Percentiles rank a stretch among this genome's conserved stretches.
Conservation (phyloP, 2,888 invertebrate genomes). For the Leptinotarsa peninsularis region DNA sequence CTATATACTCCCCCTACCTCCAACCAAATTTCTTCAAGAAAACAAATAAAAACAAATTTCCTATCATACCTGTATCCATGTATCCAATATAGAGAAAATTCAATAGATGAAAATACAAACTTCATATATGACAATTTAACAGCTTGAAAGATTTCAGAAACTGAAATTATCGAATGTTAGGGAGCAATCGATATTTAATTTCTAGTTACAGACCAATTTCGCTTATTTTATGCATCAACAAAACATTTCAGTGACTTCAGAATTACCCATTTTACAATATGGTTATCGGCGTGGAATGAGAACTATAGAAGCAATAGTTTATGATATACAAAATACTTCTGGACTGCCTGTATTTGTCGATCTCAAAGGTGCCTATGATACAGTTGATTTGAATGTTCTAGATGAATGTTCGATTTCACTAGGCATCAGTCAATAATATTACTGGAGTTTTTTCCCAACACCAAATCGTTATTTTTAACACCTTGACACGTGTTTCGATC, state of each 20-base stretch:
- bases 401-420: slow-evolving; percentile 19
- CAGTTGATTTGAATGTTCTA: slow-evolving; percentile 15
- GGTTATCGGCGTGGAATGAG: not conserved
- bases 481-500: no score
- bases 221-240: no score
- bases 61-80: slow-evolving; percentile 19
- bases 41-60: not conserved
- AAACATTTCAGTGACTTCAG: not conserved
- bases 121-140: no score
- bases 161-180: no score
- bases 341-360: not conserved
- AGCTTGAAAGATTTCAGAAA: no score
- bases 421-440: not conserved
- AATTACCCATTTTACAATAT: not conserved
- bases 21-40: not conserved
- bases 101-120: not conserved
- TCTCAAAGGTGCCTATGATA: slow-evolving; percentile 20
- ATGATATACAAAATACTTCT: not conserved
- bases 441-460: no score
- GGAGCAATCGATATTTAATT: no score
- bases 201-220: no score
- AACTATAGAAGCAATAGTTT: not conserved
- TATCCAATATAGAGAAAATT: slow-evolving; percentile 11
- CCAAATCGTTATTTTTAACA: no score
- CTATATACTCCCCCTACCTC: not conserved